Evolutionary conservation across 2,113 vertebrate genomes (phyloP).

Genomic region (Entelurus aequoreus): DNA sequence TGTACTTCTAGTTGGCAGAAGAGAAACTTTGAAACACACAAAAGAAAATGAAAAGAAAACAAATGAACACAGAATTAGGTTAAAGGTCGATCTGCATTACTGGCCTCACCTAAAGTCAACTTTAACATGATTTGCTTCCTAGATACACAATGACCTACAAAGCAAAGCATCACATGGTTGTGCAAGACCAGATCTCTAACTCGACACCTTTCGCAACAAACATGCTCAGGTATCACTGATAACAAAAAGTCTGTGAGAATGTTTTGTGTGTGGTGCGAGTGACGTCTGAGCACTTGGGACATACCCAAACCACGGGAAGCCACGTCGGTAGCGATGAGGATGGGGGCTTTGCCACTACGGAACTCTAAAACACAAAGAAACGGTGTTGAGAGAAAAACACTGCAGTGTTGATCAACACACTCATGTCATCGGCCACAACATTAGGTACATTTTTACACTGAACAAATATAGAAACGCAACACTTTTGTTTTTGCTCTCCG

Average conservation of each 20-base stretch:
- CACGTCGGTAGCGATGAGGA: slow-evolving; percentile 95
- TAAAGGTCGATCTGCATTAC: slow-evolving; percentile 46
- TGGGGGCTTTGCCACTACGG: slow-evolving; percentile 92
- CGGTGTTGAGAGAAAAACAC: background rate
- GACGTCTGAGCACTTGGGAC: slow-evolving; percentile 56
- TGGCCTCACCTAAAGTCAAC: slow-evolving; percentile 34
- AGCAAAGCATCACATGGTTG: slow-evolving; percentile 18
- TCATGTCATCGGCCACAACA: background rate
- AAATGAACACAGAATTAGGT: slow-evolving; percentile 73
- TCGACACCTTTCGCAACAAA: background rate
- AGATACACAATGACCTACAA: slow-evolving; percentile 31
- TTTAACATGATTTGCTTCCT: slow-evolving; percentile 16
- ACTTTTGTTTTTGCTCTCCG: too few species aligned
- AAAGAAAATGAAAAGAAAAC: slow-evolving; percentile 65
- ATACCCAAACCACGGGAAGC: slow-evolving; percentile 96
- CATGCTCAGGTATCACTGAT: too few species aligned
- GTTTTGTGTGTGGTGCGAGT: background rate
- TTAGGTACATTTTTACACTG: background rate
- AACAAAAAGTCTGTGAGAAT: too few species aligned
- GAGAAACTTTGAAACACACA: slow-evolving; percentile 71
- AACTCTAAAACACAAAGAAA: slow-evolving; percentile 78
- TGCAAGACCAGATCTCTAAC: slow-evolving; percentile 12
- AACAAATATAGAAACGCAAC: too few species aligned
- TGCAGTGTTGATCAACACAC: background rate
- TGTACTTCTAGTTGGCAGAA: slow-evolving; percentile 69